Percentiles rank a stretch among this genome's conserved stretches.
phyloP scores from a whole-genome alignment of 2,888 invertebrate species.

The Coelinius sp. region DNA sequence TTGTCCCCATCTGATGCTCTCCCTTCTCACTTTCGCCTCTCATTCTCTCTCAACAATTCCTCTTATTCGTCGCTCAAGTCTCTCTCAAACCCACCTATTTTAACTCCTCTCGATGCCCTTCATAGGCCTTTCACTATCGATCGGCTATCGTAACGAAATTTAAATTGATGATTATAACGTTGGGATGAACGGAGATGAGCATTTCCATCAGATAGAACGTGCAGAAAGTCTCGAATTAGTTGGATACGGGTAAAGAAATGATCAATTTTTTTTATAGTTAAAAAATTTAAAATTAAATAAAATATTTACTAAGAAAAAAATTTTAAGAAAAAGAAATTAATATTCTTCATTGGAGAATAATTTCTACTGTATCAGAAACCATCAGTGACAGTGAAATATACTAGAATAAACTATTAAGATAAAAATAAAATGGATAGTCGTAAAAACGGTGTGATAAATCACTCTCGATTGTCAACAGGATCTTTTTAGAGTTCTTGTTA shows the following conservation, averaged over 20 bases:
- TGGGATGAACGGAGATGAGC: constrained; percentile 49
- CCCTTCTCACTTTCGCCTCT: constrained; percentile 40
- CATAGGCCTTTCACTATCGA: constrained; percentile 55
- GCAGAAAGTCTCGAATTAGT: constrained; percentile 30
- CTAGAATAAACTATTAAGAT: constrained; percentile 27
- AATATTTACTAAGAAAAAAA: too few relatives aligned
- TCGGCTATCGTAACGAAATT: constrained; percentile 60
- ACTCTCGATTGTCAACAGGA: constrained; percentile 65
- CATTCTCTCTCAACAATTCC: constrained; percentile 36
- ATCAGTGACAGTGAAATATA: neutral
- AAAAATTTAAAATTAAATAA: too few relatives aligned
- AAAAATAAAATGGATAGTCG: constrained; percentile 31
- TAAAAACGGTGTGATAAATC: constrained; percentile 62
- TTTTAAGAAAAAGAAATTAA: too few relatives aligned
- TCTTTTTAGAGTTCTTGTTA: constrained; percentile 67
- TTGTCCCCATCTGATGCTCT: constrained; percentile 32
- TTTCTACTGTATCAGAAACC: neutral
- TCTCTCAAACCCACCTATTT: constrained; percentile 24
- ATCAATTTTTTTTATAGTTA: too few relatives aligned
- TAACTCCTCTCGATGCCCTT: constrained; percentile 33
- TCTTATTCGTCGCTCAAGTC: constrained; percentile 3
- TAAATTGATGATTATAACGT: constrained; percentile 62
- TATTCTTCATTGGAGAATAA: neutral
- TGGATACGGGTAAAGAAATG: constrained; percentile 16
- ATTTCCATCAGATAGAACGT: neutral